Evolutionary conservation across 2,888 invertebrate species (phyloP).

Genomic region (Scaptomyza flava): DNA sequence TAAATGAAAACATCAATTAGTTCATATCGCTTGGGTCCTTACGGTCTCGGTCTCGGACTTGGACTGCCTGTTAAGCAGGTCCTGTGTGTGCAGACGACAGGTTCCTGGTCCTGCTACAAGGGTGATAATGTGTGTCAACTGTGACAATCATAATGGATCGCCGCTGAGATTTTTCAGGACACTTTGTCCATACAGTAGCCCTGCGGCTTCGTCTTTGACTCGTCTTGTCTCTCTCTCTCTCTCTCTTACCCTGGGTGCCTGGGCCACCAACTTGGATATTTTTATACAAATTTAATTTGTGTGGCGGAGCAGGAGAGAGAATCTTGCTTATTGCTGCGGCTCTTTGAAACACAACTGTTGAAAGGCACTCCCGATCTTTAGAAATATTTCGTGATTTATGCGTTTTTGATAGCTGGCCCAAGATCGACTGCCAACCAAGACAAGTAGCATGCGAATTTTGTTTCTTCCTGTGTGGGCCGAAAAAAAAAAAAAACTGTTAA

Average conservation of each 20-base stretch:
- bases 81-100: conserved; percentile 57
- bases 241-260: background rate
- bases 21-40: conserved; percentile 53
- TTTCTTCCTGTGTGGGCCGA: conserved; percentile 74
- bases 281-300: conserved; percentile 78
- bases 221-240: background rate
- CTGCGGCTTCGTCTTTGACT: conserved; percentile 62
- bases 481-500: conserved; percentile 12
- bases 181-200: conserved; percentile 73
- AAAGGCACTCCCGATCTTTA: conserved; percentile 58
- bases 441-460: conserved; percentile 61
- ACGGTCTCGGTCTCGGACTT: background rate
- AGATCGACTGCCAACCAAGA: conserved; percentile 23
- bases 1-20: conserved; percentile 81
- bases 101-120: conserved; percentile 55
- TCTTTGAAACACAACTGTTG: conserved; percentile 70
- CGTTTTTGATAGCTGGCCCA: conserved; percentile 70
- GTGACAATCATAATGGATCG: conserved; percentile 81
- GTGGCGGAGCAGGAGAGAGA: conserved; percentile 47
- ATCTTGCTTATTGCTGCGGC: conserved; percentile 46
- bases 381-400: conserved; percentile 71
- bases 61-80: conserved; percentile 11
- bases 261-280: conserved; percentile 80
- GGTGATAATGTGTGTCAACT: conserved; percentile 79
- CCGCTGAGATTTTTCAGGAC: conserved; percentile 25